These are phyloP conservation scores for Perca fluviatilis DNA, from an alignment of 2,113 vertebrate species.

Conservation along the genomic window DNA sequence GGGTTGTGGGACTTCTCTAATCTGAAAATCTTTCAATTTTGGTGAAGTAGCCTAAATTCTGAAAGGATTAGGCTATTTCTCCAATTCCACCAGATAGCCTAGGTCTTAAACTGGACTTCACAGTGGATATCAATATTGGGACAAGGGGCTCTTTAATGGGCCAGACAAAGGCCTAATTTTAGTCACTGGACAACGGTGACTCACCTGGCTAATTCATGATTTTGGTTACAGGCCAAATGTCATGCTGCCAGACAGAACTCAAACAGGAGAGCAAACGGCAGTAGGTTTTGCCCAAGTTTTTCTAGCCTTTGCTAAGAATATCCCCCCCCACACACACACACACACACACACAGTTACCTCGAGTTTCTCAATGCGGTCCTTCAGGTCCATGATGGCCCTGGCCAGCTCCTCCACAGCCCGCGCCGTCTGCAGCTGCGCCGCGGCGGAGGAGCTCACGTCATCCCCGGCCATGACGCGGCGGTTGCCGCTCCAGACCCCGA, in stretches of 20 bases:
- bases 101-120: neutral
- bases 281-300: conserved; percentile 19
- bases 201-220: neutral
- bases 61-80: neutral
- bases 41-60: neutral
- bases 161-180: neutral
- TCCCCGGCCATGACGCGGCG: conserved; percentile 90
- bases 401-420: conserved; percentile 92
- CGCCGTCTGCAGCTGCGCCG: conserved; percentile 81
- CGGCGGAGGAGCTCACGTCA: conserved; percentile 86
- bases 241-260: conserved; percentile 34
- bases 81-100: neutral
- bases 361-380: conserved; percentile 95
- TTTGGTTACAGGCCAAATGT: neutral
- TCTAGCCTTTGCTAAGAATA: neutral
- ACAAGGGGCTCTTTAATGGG: neutral
- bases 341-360: conserved; percentile 88
- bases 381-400: conserved; percentile 92
- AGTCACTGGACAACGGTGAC: neutral
- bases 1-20: neutral
- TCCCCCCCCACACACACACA: too few relatives aligned
- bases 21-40: neutral
- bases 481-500: conserved; percentile 83
- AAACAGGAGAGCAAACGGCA: conserved; percentile 17
- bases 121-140: neutral